Evolutionary conservation across 2,113 vertebrate species (phyloP).

Genomic region (Apaloderma vittatum): DNA sequence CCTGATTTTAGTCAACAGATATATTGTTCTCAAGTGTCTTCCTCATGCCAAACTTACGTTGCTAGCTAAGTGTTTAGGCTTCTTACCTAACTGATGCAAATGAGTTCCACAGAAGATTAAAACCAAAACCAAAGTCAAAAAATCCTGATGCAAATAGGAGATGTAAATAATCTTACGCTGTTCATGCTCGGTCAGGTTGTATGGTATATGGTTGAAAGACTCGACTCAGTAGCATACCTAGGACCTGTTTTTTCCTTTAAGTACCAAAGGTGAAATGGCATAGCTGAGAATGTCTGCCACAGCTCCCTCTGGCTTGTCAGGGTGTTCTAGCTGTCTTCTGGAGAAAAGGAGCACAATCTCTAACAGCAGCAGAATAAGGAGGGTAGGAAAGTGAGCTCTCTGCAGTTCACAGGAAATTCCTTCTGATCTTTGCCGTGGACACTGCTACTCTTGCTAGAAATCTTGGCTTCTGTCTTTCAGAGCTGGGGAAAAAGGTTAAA

Average conservation of each 20-base stretch:
- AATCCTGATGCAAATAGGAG: neutral
- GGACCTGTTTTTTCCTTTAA: neutral
- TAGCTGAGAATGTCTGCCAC: neutral
- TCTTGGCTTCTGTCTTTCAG: neutral
- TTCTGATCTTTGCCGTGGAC: neutral
- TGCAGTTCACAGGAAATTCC: neutral
- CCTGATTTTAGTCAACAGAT: neutral
- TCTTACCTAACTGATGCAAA: neutral
- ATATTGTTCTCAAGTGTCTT: neutral
- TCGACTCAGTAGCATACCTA: neutral
- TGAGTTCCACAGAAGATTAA: neutral
- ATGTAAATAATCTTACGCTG: neutral
- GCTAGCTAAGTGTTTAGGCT: neutral
- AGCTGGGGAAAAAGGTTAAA: neutral
- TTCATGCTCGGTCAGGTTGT: neutral
- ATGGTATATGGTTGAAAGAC: neutral
- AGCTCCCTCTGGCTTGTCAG: neutral
- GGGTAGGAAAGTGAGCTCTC: neutral
- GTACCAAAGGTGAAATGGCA: slow-evolving; percentile 1
- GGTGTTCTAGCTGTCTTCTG: neutral
- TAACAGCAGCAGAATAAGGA: neutral
- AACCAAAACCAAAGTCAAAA: slow-evolving; percentile 23
- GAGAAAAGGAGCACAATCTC: neutral
- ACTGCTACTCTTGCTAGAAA: neutral
- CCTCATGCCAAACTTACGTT: neutral